A percentile compares a stretch with the other conserved stretches of the same genome.
Evolutionary conservation across 2,113 vertebrate species (phyloP).

Genomic region (Rhinolophus ferrumequinum): DNA sequence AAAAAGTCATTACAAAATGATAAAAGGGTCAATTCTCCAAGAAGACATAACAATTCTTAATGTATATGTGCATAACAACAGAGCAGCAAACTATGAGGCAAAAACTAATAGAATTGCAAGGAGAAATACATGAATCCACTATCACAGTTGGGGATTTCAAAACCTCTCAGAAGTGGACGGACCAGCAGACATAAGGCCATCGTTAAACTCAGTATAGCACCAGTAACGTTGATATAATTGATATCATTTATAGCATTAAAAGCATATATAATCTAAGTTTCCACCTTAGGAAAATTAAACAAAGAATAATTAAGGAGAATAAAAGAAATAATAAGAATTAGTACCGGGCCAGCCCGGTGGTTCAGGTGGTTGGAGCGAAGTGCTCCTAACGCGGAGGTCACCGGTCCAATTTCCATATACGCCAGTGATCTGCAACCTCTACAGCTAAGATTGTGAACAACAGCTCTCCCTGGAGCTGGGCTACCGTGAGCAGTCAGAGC

Average conservation of each 20-base stretch:
- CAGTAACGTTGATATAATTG: neutral
- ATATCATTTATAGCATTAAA: neutral
- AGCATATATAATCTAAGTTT: neutral
- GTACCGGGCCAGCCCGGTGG: neutral
- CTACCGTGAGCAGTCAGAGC: too few species aligned
- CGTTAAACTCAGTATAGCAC: neutral
- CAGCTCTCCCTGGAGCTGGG: too few species aligned
- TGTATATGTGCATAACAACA: neutral
- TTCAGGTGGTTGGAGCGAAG: too few species aligned
- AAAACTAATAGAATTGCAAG: neutral
- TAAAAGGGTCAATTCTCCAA: neutral
- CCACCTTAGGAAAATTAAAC: neutral
- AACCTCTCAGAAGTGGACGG: neutral
- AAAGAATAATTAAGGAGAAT: neutral
- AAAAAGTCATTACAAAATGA: neutral
- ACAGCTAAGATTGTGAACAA: too few species aligned
- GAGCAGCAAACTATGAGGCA: neutral
- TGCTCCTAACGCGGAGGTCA: too few species aligned
- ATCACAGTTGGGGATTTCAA: neutral
- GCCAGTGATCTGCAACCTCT: too few species aligned
- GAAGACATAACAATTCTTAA: neutral
- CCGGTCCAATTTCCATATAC: too few species aligned
- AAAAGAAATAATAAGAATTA: neutral
- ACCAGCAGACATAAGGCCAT: neutral
- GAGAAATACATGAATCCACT: neutral